Evolutionary conservation across 2,888 invertebrate genomes (phyloP), one percentile per base, ranked within the genome.

Genomic region (Agriopis marginaria): DNA sequence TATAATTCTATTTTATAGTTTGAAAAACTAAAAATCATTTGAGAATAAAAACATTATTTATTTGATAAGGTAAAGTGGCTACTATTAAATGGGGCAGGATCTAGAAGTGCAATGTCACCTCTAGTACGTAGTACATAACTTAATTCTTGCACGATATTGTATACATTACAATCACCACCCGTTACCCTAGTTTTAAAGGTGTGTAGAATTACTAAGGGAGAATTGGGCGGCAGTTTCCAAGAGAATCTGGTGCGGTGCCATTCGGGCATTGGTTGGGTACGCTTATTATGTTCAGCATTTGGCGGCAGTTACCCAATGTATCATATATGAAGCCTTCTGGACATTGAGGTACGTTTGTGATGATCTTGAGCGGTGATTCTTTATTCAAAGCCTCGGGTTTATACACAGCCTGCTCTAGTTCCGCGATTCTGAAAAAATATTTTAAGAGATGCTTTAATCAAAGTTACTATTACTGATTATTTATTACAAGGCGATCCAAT

Each of bases 211-310:
- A 39, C 5, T 4, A 51, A 14, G 51, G 51, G 7, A 71, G 66
- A n/a, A 68, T 54, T 49, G 70, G 71, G 11, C 70, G 66, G 45
- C 74, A 74, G 7, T 53, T n/a, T 50, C 74, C 74, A 60, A 71
- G 40, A 5, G 63, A 59, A 61, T 74, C 74, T 0, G 68, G 71
- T 60, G 45, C 65, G 51, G 67, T 74, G 8, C 76, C 74, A 23
- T 47, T 66, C 10, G 76, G 73, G 39, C 76, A 76, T 51, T 74
- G 74, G 23, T 40, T 61, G 3, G 76, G 74, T 3, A 74, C 74
- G 12, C 14, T 66, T 47, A 70, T 72, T 3, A 74, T 61, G 49
- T 55, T 68, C 23, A 58, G 23, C 3, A 10, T 9, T 42, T 9
- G 40, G 14, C 3, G 14, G 55, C 55, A 17, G 42, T 12, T 56